phyloP scores from a whole-genome alignment of 2,888 invertebrate genomes.

The Cacoxenus indagator region DNA sequence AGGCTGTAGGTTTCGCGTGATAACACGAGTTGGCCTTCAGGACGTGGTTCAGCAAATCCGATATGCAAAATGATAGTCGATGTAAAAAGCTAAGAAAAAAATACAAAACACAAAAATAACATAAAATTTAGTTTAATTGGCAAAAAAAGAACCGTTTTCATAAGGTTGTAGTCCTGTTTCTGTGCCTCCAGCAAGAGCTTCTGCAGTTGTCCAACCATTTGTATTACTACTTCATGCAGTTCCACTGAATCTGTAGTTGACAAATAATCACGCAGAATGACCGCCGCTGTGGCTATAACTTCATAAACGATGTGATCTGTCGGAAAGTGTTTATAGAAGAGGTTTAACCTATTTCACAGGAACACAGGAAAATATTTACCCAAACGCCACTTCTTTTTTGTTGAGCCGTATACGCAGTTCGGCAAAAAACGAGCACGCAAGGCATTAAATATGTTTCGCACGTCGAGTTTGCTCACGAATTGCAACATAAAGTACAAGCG shows the following conservation, averaged over 20 bases:
- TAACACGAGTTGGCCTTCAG: neutral
- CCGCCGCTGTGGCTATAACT: neutral
- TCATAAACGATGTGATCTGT: neutral
- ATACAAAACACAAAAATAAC: neutral
- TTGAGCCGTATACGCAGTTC: neutral
- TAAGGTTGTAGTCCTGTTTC: neutral
- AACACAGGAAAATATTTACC: too few relatives aligned
- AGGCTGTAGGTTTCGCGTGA: neutral
- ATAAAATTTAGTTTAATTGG: neutral
- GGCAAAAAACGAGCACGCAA: neutral
- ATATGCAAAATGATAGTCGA: neutral
- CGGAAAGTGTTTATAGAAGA: too few relatives aligned
- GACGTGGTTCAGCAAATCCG: neutral
- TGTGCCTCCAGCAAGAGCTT: neutral
- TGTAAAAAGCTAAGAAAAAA: neutral
- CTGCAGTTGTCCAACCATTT: neutral
- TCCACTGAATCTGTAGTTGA: neutral
- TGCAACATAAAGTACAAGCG: neutral
- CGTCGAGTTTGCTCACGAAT: neutral
- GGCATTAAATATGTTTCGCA: neutral
- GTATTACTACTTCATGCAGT: neutral
- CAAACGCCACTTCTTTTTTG: neutral
- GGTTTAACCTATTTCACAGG: too few relatives aligned
- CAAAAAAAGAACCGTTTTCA: neutral
- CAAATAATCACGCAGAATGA: neutral